Base-by-base conservation (phyloP, 2,888 invertebrate genomes). In the Dasysyrphus albostriatus region DNA sequence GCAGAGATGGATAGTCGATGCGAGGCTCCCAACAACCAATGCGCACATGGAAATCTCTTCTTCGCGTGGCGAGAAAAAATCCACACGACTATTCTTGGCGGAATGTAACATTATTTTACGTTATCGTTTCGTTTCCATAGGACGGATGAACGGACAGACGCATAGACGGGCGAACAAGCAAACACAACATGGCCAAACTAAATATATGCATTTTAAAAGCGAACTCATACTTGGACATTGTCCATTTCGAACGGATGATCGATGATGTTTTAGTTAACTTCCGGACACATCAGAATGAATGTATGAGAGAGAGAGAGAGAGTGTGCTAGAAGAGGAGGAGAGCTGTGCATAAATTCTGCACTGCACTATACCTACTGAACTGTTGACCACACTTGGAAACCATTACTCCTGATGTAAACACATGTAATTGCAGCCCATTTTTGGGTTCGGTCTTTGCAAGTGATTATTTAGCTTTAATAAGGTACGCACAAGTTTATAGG, bases 361-460 rank as follows among this genome's bases (percentile, higher is more conserved):
- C 34, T n/a, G 8, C 5, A n/a, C 32, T 34, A 1, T 10, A 10
- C 47, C 47, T 9, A 51, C 32, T 49, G 24, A 65, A 72, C 63
- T 72, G 44, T 29, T 59, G 49, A 65, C 85, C 82, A 70, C 83
- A 83, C 79, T 83, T 83, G 83, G 87, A 63, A 61, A 24, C 69
- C 51, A 78, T 63, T 69, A 72, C 63, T 47, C 51, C 59, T 67
- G 73, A 56, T 87, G 83, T 79, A 83, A 87, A 87, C 87, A 87
- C 78, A 87, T 87, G 87, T 87, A 87, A 87, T 87, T 87, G 83
- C 78, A 10, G 44, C 5, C 83, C 87, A 87, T 87, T 82, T 87
- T 75, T 72, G 79, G 87, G 49, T 32, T 51, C 2, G 49, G 59
- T 61, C 42, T 72, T 54, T 24, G 42, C 65, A 84, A 72, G 75